phyloP scores from a whole-genome alignment of 2,113 vertebrate genomes.

The Telmatochromis brachygnathus region DNA sequence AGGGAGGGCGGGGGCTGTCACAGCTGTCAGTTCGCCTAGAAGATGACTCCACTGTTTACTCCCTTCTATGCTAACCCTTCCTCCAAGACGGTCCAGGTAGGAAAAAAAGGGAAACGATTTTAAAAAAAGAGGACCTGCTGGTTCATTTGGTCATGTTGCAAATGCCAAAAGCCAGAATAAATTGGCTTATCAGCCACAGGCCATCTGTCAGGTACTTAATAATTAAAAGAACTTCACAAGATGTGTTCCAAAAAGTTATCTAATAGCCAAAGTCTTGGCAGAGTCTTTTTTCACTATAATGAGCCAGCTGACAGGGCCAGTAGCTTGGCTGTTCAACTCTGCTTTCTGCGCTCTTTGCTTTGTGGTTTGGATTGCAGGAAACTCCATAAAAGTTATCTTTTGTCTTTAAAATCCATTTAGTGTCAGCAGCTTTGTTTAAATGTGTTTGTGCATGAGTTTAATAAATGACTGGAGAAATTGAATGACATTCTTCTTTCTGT shows the following conservation, averaged over 20 bases:
- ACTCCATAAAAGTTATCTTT: background rate
- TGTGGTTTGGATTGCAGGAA: background rate
- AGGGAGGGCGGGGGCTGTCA: background rate
- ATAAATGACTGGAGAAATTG: background rate
- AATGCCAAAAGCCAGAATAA: conserved; percentile 9
- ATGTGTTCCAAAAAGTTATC: conserved; percentile 30
- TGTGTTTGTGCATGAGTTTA: background rate
- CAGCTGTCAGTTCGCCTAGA: background rate
- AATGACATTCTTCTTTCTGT: background rate
- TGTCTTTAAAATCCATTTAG: background rate
- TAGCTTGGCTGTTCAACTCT: background rate
- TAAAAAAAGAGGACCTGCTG: background rate
- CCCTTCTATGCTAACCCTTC: background rate
- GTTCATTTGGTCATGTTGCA: background rate
- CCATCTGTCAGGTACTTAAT: conserved; percentile 36
- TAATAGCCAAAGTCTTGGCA: conserved; percentile 14
- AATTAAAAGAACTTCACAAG: conserved; percentile 26
- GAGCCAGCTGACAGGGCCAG: conserved; percentile 21
- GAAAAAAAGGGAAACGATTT: background rate
- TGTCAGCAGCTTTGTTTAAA: background rate
- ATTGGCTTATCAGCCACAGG: conserved; percentile 15
- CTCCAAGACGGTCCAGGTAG: background rate
- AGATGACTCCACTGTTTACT: background rate
- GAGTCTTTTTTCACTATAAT: conserved; percentile 25
- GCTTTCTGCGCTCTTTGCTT: background rate